Evolutionary conservation across 2,888 invertebrate species (phyloP), one percentile per base, ranked within the genome.

Genomic region (Nomada hirtipes): DNA sequence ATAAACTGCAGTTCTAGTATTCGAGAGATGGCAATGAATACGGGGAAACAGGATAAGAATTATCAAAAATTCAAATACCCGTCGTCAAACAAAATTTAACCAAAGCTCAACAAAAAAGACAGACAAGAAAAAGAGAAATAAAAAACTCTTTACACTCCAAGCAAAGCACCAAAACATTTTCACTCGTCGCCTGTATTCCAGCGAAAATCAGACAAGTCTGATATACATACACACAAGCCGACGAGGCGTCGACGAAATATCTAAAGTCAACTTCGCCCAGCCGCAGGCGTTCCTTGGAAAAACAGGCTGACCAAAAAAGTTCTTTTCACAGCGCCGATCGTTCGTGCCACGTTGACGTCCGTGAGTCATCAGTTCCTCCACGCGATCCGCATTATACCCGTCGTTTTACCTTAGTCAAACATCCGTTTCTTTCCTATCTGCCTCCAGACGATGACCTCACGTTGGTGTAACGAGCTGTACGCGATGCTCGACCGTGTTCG

Each of bases 371-470:
- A 4, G 60, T 36, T 52, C 61, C 60, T 67, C 61, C 67, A 13
- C 11, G 20, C 13, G 50, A 65, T 18, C 53, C 18, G 50, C 61
- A 29, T 68, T 60, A 50, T 9, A 18, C 42, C 18, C 36, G 36
- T 60, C 60, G 42, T 47, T 67, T 59, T 29, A 76, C 70, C 71
- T 64, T 47, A 26, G 59, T 63, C 69, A 74, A 76, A 80, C 80
- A 76, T 70, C 80, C 70, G 64, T 55, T 76, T 76, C 70, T 69
- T 65, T 67, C 29, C 69, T 59, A 29, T n/a, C 18, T 29, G 9
- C 3, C 23, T 20, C 4, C 53, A 76, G 53, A 29, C 74, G 86
- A 83, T 86, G 86, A 87, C 70, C 79, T 86, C 86, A 76, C 52
- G 9, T n/a, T 69, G 67, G 55, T 60, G 50, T 36, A 53, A 20